A percentile compares a stretch with the other conserved stretches of the same genome.
phyloP scores from a whole-genome alignment of 2,113 vertebrate species.

The Scophthalmus maximus region DNA sequence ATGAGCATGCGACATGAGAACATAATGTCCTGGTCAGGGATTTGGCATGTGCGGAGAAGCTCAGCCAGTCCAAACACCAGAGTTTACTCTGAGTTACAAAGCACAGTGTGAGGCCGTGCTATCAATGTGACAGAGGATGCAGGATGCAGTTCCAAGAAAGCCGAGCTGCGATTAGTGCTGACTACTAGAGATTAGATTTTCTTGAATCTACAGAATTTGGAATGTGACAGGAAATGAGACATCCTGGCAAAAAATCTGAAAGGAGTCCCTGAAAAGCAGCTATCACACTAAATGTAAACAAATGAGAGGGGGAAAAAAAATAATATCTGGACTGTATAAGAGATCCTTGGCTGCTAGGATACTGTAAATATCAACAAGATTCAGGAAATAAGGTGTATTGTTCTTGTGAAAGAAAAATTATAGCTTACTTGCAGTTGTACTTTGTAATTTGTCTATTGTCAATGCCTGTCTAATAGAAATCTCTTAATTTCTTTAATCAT shows the following conservation, averaged over 20 bases:
- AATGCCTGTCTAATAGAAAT: no score
- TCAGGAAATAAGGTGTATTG: not conserved
- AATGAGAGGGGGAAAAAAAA: not conserved
- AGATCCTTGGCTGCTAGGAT: not conserved
- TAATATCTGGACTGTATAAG: not conserved
- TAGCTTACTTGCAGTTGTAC: no score
- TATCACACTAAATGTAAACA: not conserved
- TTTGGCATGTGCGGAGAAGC: conserved; percentile 4
- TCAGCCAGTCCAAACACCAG: not conserved
- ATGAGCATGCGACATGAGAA: not conserved
- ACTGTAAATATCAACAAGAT: not conserved
- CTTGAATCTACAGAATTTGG: conserved; percentile 1
- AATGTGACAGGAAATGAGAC: conserved; percentile 7
- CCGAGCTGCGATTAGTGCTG: not conserved
- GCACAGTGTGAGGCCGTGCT: not conserved
- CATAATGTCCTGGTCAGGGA: not conserved
- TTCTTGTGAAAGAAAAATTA: not conserved
- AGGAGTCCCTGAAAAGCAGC: not conserved
- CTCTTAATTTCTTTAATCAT: no score
- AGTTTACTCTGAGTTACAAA: not conserved
- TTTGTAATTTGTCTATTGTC: not conserved
- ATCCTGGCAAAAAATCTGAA: not conserved
- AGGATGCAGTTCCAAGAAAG: not conserved
- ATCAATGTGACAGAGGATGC: not conserved
- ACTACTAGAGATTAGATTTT: conserved; percentile 14